Conservation (phyloP, 2,888 invertebrate species). For the Malacosoma neustria region DNA sequence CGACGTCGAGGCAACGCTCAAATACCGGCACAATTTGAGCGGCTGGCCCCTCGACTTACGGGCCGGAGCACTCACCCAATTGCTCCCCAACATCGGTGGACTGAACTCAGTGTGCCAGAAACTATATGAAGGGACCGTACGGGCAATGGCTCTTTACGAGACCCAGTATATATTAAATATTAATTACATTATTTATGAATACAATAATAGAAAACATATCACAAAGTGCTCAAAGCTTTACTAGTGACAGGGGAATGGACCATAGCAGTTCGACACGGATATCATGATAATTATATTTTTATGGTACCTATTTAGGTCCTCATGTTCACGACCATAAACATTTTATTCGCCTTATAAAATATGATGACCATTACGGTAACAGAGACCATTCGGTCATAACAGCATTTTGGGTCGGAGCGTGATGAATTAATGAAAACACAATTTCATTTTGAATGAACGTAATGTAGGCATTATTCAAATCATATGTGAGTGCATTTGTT, state of each 20-base stretch:
- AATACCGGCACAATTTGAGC: too few species aligned
- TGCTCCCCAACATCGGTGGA: too few species aligned
- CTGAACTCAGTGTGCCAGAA: too few species aligned
- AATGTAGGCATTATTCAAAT: neutral
- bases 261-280: slow-evolving; percentile 7
- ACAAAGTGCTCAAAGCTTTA: neutral
- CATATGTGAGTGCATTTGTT: too few species aligned
- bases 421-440: slow-evolving; percentile 1
- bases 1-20: too few species aligned
- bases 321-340: slow-evolving; percentile 13
- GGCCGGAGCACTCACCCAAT: too few species aligned
- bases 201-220: too few species aligned
- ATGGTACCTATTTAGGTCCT: slow-evolving; percentile 11
- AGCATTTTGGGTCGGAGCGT: slow-evolving; percentile 4
- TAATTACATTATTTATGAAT: too few species aligned
- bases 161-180: too few species aligned
- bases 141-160: too few species aligned
- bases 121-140: too few species aligned
- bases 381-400: slow-evolving; percentile 1
- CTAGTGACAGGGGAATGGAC: neutral
- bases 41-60: too few species aligned
- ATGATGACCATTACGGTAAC: slow-evolving; percentile 5
- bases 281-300: slow-evolving; percentile 14
- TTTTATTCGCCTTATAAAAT: slow-evolving; percentile 13
- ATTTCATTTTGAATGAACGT: neutral